Percentiles rank a stretch among this genome's conserved stretches.
phyloP scores from a whole-genome alignment of 2,888 invertebrate genomes.

The Nephrotoma guestfalica region DNA sequence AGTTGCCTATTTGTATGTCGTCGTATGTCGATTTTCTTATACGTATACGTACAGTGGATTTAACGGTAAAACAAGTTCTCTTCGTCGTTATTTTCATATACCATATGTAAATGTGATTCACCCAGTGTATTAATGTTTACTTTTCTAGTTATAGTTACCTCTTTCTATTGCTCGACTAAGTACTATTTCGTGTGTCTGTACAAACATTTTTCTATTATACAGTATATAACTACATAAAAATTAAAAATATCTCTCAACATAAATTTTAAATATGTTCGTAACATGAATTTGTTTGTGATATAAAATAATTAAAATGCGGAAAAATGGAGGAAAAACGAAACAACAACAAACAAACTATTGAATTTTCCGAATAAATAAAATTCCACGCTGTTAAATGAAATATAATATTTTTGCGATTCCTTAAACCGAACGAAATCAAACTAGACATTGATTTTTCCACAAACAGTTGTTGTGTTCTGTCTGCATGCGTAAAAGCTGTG shows the following conservation, averaged over 20 bases:
- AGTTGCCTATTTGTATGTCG: not conserved
- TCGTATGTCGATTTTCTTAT: not conserved
- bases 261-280: not conserved
- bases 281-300: not conserved
- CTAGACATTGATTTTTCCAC: not conserved
- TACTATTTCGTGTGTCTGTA: not conserved
- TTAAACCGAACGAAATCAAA: not conserved
- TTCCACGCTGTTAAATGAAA: not conserved
- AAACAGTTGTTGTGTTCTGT: not conserved
- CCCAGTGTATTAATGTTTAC: not conserved
- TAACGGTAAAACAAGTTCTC: no score
- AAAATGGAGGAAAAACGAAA: not conserved
- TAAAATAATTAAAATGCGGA: not conserved
- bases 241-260: not conserved
- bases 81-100: no score
- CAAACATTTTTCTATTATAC: not conserved
- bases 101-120: not conserved
- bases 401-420: not conserved
- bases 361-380: not conserved
- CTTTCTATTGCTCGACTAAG: not conserved
- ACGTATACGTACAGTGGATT: not conserved
- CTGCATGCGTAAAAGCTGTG: not conserved
- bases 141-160: not conserved
- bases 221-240: not conserved
- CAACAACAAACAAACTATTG: not conserved